Conservation (phyloP, 2,113 vertebrate genomes). For the Ophthalmolycus amberensis region DNA sequence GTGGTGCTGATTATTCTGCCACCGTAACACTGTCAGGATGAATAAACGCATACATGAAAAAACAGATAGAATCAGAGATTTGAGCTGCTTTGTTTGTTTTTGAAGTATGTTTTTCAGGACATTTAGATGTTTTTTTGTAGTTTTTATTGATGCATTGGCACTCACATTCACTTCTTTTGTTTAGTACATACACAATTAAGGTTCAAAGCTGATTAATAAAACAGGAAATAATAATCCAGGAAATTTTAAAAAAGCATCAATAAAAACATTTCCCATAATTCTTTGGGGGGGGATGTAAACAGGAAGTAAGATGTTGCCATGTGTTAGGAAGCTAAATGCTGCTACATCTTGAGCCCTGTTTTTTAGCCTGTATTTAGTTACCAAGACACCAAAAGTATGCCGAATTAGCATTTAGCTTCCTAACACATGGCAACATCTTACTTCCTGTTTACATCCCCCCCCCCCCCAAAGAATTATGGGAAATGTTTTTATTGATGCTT, state of each 20-base stretch:
- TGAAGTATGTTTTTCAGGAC: not conserved
- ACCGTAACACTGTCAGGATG: not conserved
- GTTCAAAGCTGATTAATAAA: too few relatives aligned
- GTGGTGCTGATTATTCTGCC: not conserved
- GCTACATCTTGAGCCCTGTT: not conserved
- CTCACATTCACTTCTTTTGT: too few relatives aligned
- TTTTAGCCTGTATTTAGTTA: not conserved
- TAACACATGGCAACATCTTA: too few relatives aligned
- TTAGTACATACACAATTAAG: too few relatives aligned
- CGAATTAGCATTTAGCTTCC: too few relatives aligned
- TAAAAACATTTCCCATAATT: not conserved
- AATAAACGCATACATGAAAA: not conserved
- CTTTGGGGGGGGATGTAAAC: not conserved
- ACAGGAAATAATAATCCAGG: too few relatives aligned
- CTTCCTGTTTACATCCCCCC: too few relatives aligned
- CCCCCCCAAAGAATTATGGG: too few relatives aligned
- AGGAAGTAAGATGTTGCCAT: not conserved
- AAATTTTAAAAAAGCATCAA: too few relatives aligned
- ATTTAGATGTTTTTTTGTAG: not conserved
- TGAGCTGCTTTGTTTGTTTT: not conserved
- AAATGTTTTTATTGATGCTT: too few relatives aligned
- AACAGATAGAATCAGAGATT: not conserved
- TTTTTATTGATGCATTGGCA: too few relatives aligned
- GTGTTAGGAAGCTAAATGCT: not conserved
- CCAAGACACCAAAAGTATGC: not conserved